A percentile compares a stretch with the other conserved stretches of the same genome.
Evolutionary conservation across 2,113 vertebrate genomes (phyloP).

Genomic region (Ariopsis seemanni): DNA sequence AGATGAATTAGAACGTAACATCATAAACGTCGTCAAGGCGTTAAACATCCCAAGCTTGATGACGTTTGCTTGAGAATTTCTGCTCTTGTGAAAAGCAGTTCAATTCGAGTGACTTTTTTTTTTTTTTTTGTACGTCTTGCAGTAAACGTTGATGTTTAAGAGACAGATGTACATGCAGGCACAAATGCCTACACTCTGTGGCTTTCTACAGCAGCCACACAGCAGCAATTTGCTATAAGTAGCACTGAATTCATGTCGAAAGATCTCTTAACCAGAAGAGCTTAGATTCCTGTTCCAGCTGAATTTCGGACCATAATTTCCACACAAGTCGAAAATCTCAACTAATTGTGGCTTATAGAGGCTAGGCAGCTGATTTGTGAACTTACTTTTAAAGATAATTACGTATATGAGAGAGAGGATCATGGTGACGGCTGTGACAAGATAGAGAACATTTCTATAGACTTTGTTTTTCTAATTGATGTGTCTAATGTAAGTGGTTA

Average conservation of each 20-base stretch:
- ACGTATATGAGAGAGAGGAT: neutral
- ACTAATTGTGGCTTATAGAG: neutral
- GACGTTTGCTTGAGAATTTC: neutral
- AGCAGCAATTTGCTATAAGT: neutral
- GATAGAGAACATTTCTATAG: too few relatives aligned
- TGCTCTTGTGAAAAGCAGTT: neutral
- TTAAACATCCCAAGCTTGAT: neutral
- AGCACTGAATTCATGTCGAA: neutral
- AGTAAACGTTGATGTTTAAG: neutral
- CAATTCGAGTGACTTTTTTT: neutral
- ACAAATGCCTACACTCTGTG: neutral
- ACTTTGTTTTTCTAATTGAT: neutral
- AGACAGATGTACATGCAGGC: neutral
- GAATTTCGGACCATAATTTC: neutral
- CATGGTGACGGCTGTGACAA: neutral
- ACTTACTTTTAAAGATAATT: neutral
- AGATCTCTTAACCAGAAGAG: neutral
- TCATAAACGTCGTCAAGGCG: neutral
- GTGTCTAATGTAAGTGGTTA: neutral
- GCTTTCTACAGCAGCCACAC: neutral
- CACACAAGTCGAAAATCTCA: neutral
- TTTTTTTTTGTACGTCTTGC: neutral
- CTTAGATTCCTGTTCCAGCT: neutral
- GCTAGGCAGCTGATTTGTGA: neutral
- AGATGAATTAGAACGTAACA: neutral